Percentiles rank a stretch among this genome's conserved stretches.
Evolutionary conservation across 2,113 vertebrate species (phyloP).

Genomic region (Fukomys damarensis): DNA sequence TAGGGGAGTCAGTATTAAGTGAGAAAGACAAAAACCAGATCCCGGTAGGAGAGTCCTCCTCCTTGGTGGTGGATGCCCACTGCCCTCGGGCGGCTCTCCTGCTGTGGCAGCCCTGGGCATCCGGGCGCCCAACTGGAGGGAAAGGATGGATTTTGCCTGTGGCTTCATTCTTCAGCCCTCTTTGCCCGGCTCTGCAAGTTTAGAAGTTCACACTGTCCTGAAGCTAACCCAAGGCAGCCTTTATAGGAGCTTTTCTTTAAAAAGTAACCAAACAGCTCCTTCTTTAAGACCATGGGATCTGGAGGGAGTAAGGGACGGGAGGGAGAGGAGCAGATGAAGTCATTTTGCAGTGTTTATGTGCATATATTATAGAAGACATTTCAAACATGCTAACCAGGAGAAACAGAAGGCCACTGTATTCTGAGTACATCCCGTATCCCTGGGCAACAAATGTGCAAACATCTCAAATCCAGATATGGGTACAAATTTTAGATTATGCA

Average conservation of each 20-base stretch:
- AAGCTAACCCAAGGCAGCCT: not conserved
- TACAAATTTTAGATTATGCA: constrained; percentile 26
- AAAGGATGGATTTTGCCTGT: not conserved
- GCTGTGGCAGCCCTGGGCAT: not conserved
- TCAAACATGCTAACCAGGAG: constrained; percentile 5
- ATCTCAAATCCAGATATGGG: constrained; percentile 27
- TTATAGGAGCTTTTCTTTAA: not conserved
- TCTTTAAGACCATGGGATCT: not conserved
- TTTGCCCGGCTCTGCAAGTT: not conserved
- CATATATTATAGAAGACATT: constrained; percentile 68
- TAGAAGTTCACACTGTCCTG: not conserved
- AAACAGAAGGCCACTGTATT: constrained; percentile 60
- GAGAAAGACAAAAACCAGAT: not conserved
- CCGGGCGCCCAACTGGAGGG: not conserved
- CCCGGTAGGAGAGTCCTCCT: not conserved
- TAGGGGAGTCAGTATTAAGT: not conserved
- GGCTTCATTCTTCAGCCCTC: not conserved
- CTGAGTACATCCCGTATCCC: constrained; percentile 43
- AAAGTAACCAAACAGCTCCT: not conserved
- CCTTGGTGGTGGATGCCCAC: not conserved
- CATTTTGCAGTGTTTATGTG: constrained; percentile 56
- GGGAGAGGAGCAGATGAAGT: not conserved
- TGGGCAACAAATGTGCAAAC: constrained; percentile 50
- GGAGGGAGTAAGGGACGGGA: not conserved
- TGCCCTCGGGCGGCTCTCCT: not conserved